Conservation (phyloP, 1,140 invertebrate genomes). For the Dufourea novaeangliae region DNA sequence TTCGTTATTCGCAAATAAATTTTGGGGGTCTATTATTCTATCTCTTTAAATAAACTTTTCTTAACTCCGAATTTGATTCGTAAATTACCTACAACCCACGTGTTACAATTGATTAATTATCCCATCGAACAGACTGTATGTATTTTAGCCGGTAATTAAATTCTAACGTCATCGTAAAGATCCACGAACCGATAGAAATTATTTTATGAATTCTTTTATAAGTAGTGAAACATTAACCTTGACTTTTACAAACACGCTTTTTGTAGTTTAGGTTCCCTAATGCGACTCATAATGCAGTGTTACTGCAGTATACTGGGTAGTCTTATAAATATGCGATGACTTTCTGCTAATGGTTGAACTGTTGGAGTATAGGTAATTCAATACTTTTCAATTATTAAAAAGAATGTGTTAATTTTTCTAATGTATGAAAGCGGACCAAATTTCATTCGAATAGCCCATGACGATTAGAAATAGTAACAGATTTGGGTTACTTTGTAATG, state of each 20-base stretch:
- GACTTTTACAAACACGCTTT: not conserved
- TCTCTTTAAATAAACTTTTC: too few species aligned
- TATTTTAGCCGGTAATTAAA: not conserved
- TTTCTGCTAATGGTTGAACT: too few species aligned
- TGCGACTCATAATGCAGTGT: not conserved
- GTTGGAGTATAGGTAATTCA: not conserved
- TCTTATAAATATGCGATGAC: not conserved
- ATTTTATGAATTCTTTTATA: not conserved
- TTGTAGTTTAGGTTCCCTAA: not conserved
- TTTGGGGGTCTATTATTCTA: too few species aligned
- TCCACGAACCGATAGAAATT: not conserved
- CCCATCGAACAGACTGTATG: not conserved
- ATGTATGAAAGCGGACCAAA: not conserved
- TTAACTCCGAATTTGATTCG: too few species aligned
- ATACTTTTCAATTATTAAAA: not conserved
- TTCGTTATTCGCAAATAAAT: too few species aligned
- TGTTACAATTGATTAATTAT: not conserved
- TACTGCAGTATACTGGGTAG: conserved; percentile 7
- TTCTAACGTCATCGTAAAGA: not conserved
- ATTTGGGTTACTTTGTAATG: too few species aligned
- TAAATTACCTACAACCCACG: not conserved
- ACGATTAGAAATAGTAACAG: too few species aligned
- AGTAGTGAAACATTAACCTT: not conserved
- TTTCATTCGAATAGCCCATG: not conserved
- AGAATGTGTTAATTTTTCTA: too few species aligned